Percentiles rank a stretch among this genome's conserved stretches.
These are phyloP conservation scores for Macrobrachium nipponense DNA, from an alignment of 1,140 invertebrate species.

Conservation along the genomic window DNA sequence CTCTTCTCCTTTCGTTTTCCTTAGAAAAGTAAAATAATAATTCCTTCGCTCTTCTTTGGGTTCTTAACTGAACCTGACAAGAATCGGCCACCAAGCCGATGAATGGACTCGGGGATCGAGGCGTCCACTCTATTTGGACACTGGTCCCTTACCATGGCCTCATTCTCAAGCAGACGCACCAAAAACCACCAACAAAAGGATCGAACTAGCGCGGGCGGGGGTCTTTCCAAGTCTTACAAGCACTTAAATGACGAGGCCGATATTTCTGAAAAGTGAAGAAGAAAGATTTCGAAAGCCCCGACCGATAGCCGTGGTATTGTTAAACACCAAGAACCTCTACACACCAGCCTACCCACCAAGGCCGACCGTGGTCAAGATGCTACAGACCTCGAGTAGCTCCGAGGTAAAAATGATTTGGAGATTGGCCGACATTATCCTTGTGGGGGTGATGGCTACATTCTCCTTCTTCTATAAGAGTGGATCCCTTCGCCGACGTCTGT, in stretches of 20 bases:
- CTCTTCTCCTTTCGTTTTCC: no score
- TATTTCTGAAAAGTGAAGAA: not conserved
- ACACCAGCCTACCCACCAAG: no score
- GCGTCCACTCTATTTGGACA: conserved; percentile 7
- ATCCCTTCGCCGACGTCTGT: not conserved
- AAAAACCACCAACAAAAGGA: no score
- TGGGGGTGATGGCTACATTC: conserved; percentile 22
- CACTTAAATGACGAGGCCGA: no score
- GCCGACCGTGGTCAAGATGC: conserved; percentile 13
- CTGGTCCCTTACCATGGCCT: conserved; percentile 19
- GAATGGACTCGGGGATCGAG: conserved; percentile 19
- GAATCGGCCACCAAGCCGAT: not conserved
- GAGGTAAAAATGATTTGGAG: conserved; percentile 1
- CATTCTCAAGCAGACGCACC: no score
- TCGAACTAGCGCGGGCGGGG: no score
- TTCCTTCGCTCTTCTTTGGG: not conserved
- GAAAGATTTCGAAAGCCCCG: conserved; percentile 21
- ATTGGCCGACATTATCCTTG: conserved; percentile 39
- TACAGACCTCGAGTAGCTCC: conserved; percentile 15
- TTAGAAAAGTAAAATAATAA: not conserved
- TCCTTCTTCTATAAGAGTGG: not conserved
- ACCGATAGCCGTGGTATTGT: conserved; percentile 28
- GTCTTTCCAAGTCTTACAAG: no score
- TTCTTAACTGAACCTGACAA: conserved; percentile 31
- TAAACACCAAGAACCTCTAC: conserved; percentile 17